Evolutionary conservation across 1,140 invertebrate genomes (phyloP).

Genomic region (Antheraea mylitta): DNA sequence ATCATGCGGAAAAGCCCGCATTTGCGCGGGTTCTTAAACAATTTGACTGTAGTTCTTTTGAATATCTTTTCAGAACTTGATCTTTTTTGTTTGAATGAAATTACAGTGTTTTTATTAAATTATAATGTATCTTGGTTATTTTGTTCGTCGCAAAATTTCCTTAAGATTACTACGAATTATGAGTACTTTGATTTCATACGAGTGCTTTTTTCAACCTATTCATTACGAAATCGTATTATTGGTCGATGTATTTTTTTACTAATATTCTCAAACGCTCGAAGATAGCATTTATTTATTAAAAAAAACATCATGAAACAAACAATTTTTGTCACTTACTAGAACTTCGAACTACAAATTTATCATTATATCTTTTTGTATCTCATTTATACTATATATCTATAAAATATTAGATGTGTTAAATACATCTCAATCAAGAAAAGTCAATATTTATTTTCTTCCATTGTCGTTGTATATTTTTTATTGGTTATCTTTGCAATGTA

Average conservation of each 20-base stretch:
- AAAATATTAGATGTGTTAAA: no score
- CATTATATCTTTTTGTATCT: no score
- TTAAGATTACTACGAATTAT: conserved; percentile 54
- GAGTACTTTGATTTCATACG: not conserved
- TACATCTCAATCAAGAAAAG: no score
- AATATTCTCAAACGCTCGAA: not conserved
- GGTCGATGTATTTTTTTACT: not conserved
- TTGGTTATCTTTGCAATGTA: not conserved
- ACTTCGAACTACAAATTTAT: no score
- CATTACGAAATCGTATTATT: not conserved
- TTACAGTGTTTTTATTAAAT: conserved; percentile 6
- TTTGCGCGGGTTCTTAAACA: no score
- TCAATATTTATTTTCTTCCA: no score
- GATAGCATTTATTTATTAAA: no score
- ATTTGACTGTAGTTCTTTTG: conserved; percentile 34
- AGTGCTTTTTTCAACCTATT: not conserved
- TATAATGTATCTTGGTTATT: conserved; percentile 69
- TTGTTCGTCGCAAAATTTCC: conserved; percentile 72
- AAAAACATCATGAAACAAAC: no score
- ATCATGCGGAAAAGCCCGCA: no score
- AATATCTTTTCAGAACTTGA: conserved; percentile 11
- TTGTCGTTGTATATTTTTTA: not conserved
- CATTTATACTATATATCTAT: no score
- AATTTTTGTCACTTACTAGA: no score
- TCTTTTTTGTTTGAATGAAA: no score